Evolutionary conservation across 2,797 vertebrate species (phyloP).

Genomic region (Lophius americanus): DNA sequence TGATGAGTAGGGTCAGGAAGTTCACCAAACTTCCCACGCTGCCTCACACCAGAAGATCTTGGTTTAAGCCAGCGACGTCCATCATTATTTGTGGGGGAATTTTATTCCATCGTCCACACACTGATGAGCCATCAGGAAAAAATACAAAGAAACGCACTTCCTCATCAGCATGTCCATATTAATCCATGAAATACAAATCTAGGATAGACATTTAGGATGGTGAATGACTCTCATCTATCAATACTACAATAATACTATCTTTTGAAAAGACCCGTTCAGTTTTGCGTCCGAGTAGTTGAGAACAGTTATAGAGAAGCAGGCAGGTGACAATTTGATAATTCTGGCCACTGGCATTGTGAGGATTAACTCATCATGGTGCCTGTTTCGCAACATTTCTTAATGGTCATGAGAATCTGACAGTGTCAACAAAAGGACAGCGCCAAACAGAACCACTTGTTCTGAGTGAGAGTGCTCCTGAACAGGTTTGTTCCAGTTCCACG

Average conservation of each 20-base stretch:
- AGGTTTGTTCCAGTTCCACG: slow-evolving; percentile 50
- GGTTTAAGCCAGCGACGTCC: slow-evolving; percentile 27
- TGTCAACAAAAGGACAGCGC: slow-evolving; percentile 61
- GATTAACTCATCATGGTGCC: slow-evolving; percentile 32
- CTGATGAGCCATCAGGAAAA: slow-evolving; percentile 32
- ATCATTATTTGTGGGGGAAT: slow-evolving; percentile 48
- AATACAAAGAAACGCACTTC: slow-evolving; percentile 34
- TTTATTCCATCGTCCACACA: slow-evolving; percentile 32
- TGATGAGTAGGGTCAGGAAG: slow-evolving; percentile 74
- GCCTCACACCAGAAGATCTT: slow-evolving; percentile 45
- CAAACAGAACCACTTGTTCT: slow-evolving; percentile 65
- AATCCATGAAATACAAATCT: slow-evolving; percentile 4
- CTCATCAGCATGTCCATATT: slow-evolving; percentile 40
- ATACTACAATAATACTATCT: neutral
- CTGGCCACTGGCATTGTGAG: slow-evolving; percentile 23
- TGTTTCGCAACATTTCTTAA: slow-evolving; percentile 56
- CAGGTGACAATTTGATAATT: slow-evolving; percentile 31
- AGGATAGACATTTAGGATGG: neutral
- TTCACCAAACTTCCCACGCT: slow-evolving; percentile 80
- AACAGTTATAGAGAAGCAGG: slow-evolving; percentile 7
- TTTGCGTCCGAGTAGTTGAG: neutral
- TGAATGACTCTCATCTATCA: neutral
- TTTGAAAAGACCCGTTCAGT: neutral
- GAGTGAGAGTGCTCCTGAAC: slow-evolving; percentile 38
- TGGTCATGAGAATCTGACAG: slow-evolving; percentile 63